A percentile compares a stretch with the other conserved stretches of the same genome.
Conservation (phyloP, 2,113 vertebrate genomes). For the Ciconia boyciana region DNA sequence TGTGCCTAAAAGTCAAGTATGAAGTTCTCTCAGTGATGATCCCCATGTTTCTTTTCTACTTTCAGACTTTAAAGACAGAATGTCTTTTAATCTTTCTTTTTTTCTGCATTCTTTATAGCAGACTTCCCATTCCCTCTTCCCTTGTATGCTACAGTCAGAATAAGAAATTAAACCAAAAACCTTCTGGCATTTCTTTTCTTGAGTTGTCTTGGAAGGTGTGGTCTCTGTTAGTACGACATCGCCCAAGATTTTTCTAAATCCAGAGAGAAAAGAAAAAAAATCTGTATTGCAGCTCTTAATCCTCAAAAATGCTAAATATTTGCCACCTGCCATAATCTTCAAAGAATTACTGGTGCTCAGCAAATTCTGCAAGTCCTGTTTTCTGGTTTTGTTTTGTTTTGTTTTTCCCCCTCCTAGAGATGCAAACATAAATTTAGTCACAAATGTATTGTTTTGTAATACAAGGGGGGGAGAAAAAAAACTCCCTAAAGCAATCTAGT, state of each 20-base stretch:
- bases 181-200: background rate
- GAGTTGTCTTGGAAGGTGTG: background rate
- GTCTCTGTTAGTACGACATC: background rate
- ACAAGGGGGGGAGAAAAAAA: background rate
- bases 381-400: background rate
- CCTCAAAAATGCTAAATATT: background rate
- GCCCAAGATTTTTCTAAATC: background rate
- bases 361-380: background rate
- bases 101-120: background rate
- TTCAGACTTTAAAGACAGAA: background rate
- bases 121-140: background rate
- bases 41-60: background rate
- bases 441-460: background rate
- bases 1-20: background rate
- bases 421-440: background rate
- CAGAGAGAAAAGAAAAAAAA: background rate
- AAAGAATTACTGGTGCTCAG: background rate
- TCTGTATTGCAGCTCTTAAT: background rate
- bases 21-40: background rate
- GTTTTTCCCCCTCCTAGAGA: background rate
- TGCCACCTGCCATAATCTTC: slow-evolving; percentile 9
- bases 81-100: background rate
- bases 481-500: background rate
- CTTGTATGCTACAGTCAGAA: background rate
- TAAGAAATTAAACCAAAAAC: background rate